Percentiles rank a stretch among this genome's conserved stretches.
Conservation (phyloP, 2,888 invertebrate species). For the Orthosia incerta region DNA sequence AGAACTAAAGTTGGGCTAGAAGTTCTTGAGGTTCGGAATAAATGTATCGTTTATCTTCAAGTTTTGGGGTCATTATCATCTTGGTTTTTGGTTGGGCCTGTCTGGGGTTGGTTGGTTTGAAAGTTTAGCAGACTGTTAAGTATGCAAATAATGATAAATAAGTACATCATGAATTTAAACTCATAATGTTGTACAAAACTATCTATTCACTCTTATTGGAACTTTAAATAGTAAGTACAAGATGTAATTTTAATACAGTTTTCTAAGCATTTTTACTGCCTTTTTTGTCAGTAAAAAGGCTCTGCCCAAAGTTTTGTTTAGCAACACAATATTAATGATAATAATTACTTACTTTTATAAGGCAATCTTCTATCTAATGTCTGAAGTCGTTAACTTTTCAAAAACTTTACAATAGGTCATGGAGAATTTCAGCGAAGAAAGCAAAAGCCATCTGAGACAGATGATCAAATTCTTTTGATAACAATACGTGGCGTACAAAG, state of each 20-base stretch:
- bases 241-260: neutral
- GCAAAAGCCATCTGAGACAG: slow-evolving; percentile 67
- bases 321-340: slow-evolving; percentile 19
- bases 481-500: slow-evolving; percentile 70
- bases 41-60: slow-evolving; percentile 44
- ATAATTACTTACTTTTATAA: slow-evolving; percentile 24
- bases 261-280: neutral
- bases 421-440: slow-evolving; percentile 57
- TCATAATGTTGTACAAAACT: neutral
- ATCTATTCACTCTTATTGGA: neutral
- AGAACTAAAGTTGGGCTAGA: slow-evolving; percentile 42
- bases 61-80: slow-evolving; percentile 29
- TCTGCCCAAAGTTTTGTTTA: slow-evolving; percentile 4
- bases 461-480: slow-evolving; percentile 77
- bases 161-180: neutral
- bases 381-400: slow-evolving; percentile 42
- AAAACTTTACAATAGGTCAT: slow-evolving; percentile 55
- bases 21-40: slow-evolving; percentile 33
- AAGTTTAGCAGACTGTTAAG: slow-evolving; percentile 14
- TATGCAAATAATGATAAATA: slow-evolving; percentile 2
- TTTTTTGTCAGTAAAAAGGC: neutral
- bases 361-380: slow-evolving; percentile 28
- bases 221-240: neutral
- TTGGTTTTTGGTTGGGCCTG: slow-evolving; percentile 17
- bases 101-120: slow-evolving; percentile 10